Conservation (phyloP, 37 sponge, comb jelly and placozoan species). For the Petrosia ficiformis region DNA sequence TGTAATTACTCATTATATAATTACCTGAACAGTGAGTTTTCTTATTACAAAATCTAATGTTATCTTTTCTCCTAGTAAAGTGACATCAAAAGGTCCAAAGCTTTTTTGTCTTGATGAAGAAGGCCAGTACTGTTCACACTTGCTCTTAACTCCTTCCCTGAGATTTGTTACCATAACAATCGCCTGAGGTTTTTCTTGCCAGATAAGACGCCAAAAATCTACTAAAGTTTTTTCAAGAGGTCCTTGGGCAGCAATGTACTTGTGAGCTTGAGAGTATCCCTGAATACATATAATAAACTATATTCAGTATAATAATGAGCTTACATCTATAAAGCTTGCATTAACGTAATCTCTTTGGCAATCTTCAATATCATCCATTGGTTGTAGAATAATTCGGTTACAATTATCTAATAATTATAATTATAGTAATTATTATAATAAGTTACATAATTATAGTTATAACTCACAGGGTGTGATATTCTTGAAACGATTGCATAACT, state of each 20-base stretch:
- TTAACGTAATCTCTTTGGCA: constrained; percentile 1
- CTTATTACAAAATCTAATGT: constrained; percentile 52
- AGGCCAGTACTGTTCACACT: constrained; percentile 81
- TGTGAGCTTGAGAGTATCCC: constrained; percentile 51
- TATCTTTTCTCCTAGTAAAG: constrained; percentile 23
- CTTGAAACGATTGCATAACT: not conserved
- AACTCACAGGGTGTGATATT: constrained; percentile 2
- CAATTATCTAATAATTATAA: too few relatives aligned
- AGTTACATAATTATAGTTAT: too few relatives aligned
- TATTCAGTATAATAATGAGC: not conserved
- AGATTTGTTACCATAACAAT: constrained; percentile 82
- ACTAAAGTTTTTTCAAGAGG: constrained; percentile 47
- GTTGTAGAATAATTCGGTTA: too few relatives aligned
- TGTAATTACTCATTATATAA: too few relatives aligned
- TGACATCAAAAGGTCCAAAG: constrained; percentile 53
- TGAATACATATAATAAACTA: not conserved
- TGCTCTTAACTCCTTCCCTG: constrained; percentile 53
- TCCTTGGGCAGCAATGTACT: constrained; percentile 85
- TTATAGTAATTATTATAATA: too few relatives aligned
- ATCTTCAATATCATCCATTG: too few relatives aligned
- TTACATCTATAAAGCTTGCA: constrained; percentile 4
- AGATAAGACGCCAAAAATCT: constrained; percentile 74
- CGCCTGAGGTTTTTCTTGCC: constrained; percentile 56
- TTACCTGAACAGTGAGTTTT: too few relatives aligned
- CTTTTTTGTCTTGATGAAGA: not conserved